A percentile compares a stretch with the other conserved stretches of the same genome.
Conservation (phyloP, 2,113 vertebrate genomes). For the Cygnus atratus region DNA sequence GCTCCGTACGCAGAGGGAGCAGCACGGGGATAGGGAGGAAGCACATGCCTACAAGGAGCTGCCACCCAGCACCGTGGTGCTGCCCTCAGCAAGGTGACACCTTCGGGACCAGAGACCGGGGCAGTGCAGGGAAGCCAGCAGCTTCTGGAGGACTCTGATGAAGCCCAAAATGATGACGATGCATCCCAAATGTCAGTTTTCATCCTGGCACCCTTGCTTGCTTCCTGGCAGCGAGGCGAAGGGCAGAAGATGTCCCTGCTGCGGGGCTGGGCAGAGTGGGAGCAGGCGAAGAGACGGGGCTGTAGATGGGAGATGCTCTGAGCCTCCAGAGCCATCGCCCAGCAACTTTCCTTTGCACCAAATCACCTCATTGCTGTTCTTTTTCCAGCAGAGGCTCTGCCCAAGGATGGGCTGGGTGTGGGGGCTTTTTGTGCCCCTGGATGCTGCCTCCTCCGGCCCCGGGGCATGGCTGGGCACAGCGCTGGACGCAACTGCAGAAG, state of each 20-base stretch:
- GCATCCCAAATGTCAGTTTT: neutral
- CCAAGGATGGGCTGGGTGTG: too few relatives aligned
- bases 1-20: neutral
- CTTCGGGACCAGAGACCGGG: neutral
- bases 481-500: neutral
- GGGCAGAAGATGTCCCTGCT: neutral
- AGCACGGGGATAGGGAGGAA: neutral
- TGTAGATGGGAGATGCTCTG: too few relatives aligned
- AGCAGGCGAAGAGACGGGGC: too few relatives aligned
- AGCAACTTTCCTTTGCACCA: neutral
- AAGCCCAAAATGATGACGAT: neutral
- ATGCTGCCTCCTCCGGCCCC: too few relatives aligned
- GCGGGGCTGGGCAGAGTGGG: neutral
- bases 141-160: fast-evolving
- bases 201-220: neutral
- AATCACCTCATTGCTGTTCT: too few relatives aligned
- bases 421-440: neutral
- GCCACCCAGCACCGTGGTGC: neutral
- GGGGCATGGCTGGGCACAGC: fast-evolving
- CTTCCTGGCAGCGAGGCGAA: neutral
- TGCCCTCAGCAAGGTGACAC: neutral
- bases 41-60: neutral
- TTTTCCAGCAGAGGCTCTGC: neutral
- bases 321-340: neutral
- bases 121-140: neutral